Percentiles rank a stretch among this genome's conserved stretches.
Evolutionary conservation across 2,113 vertebrate species (phyloP).

Genomic region (Artemisiospiza belli): DNA sequence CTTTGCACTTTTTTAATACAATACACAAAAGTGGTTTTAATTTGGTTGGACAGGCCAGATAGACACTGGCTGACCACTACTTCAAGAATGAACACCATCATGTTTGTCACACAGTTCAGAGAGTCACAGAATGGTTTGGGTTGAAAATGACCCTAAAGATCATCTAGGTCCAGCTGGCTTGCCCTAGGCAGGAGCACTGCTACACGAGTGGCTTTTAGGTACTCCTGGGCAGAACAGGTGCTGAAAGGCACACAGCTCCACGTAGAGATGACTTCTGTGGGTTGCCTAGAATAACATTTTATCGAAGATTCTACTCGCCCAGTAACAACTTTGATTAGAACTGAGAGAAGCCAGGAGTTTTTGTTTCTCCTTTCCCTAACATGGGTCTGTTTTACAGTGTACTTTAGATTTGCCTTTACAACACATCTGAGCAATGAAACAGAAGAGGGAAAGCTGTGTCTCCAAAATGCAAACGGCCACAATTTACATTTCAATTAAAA

Average conservation of each 20-base stretch:
- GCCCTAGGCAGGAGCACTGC: neutral
- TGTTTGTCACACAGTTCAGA: neutral
- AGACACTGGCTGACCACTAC: neutral
- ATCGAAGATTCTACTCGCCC: neutral
- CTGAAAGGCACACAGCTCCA: neutral
- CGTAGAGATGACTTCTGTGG: neutral
- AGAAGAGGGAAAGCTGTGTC: neutral
- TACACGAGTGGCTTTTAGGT: neutral
- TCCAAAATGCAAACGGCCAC: neutral
- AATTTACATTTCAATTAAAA: neutral
- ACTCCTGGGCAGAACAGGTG: neutral
- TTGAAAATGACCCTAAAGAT: neutral
- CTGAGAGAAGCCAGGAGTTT: neutral
- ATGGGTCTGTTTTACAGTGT: neutral
- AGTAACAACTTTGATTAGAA: neutral
- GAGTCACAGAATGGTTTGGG: neutral
- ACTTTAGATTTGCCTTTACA: neutral
- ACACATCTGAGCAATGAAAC: neutral
- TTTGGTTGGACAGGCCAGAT: neutral
- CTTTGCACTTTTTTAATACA: neutral
- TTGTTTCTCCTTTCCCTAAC: neutral
- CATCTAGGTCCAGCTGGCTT: neutral
- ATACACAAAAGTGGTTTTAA: neutral
- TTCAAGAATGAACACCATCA: neutral
- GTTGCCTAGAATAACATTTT: neutral